Evolutionary conservation across 2,113 vertebrate genomes (phyloP), one percentile per base, ranked within the genome.

Genomic region (Thamnophis sirtalis): DNA sequence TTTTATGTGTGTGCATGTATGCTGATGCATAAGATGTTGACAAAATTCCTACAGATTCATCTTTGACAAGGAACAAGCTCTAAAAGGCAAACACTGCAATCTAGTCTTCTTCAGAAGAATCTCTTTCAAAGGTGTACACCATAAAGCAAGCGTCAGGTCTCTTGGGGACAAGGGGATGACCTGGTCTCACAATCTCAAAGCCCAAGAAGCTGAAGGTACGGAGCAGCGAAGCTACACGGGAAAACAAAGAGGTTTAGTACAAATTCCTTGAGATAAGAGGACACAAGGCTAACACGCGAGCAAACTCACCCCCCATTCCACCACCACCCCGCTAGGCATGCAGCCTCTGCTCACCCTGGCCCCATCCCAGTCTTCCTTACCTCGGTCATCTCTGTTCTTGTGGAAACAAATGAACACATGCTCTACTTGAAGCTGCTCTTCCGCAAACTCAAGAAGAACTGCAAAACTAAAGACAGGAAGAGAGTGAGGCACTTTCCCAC

Each of bases 171-270:
- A 99, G 98, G 98, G 99, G 98, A 98, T 99, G 99, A 97, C 99
- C 99, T 93, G 99, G 99, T 99, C 98, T 98, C 98, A 99, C 99
- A 99, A 99, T 99, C 98, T 99, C 99, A 99, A 99, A 99, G 99
- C 99, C 99, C 98, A 99, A 97, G 98, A 99, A 99, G 98, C 99
- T 98, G 98, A 99, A 99, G 84, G 99, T 99, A 58, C 99, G 98
- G 96, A 99, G 98, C 96, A 99, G 96, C 92, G 98, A 98, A 96
- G 99, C 99, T 99, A 84, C 21, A 1, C 1, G 56, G 56, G 19
- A 4, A 58, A 58, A 26, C 21, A 24, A 50, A 88, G 38, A 21
- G 15, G 5, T n/a, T 55, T 51, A 91, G 19, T 38, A 22, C 10
- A 3, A 38, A 49, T 9, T 21, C 89, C 17, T 56, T 7, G 53